phyloP scores from a whole-genome alignment of 2,113 vertebrate species.

The Crotalus horridus region DNA sequence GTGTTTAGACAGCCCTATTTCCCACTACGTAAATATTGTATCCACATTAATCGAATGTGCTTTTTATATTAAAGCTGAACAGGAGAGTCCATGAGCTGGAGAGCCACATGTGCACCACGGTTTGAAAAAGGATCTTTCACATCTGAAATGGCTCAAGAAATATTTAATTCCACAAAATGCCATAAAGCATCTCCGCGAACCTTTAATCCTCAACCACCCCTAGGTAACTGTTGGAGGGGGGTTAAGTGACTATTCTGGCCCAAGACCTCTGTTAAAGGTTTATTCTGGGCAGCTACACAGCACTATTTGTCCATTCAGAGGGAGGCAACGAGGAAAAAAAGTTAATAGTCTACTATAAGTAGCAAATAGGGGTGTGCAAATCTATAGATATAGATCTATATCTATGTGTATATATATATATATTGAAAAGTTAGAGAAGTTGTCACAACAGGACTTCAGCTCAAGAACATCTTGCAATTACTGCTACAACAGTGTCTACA shows the following conservation, averaged over 20 bases:
- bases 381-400: slow-evolving; percentile 38
- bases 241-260: slow-evolving; percentile 61
- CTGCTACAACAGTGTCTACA: slow-evolving; percentile 87
- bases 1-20: slow-evolving; percentile 67
- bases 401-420: slow-evolving; percentile 29
- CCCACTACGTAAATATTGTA: slow-evolving; percentile 72
- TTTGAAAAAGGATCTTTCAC: slow-evolving; percentile 63
- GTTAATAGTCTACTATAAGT: slow-evolving; percentile 64
- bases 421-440: slow-evolving; percentile 70
- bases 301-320: slow-evolving; percentile 63
- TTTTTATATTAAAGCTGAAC: slow-evolving; percentile 77
- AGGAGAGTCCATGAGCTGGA: slow-evolving; percentile 82
- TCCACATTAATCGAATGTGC: slow-evolving; percentile 73
- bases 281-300: slow-evolving; percentile 61
- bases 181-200: slow-evolving; percentile 46
- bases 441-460: slow-evolving; percentile 95
- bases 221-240: slow-evolving; percentile 41
- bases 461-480: slow-evolving; percentile 97
- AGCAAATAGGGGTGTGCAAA: not conserved
- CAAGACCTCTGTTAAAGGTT: slow-evolving; percentile 58
- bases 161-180: slow-evolving; percentile 52
- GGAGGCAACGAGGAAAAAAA: slow-evolving; percentile 67
- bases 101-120: slow-evolving; percentile 80
- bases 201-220: slow-evolving; percentile 55
- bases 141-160: slow-evolving; percentile 61